Conservation (phyloP, 1,140 invertebrate genomes). For the Ceratitis capitata region DNA sequence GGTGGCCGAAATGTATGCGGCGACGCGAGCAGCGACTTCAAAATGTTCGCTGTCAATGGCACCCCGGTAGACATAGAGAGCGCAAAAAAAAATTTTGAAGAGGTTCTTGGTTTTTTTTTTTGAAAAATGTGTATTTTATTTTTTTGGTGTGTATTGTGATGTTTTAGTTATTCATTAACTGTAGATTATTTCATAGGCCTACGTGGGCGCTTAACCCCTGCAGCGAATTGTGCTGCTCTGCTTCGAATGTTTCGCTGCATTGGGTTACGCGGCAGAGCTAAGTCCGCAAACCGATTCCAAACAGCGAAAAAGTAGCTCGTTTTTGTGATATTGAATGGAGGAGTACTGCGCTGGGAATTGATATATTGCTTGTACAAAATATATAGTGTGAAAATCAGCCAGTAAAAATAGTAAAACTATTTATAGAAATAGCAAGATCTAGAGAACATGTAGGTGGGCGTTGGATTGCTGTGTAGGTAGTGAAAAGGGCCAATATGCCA, state of each 20-base stretch:
- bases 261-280: background rate
- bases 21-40: background rate
- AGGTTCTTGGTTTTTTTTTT: background rate
- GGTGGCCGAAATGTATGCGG: slow-evolving; percentile 6
- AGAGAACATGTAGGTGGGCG: no score
- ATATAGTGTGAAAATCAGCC: background rate
- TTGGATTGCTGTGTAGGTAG: no score
- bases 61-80: background rate
- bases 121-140: background rate
- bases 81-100: no score
- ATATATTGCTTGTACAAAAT: background rate
- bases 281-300: background rate
- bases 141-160: background rate
- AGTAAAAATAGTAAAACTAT: background rate
- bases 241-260: background rate
- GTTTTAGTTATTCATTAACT: background rate
- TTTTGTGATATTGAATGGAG: background rate
- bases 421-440: background rate
- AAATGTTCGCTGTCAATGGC: background rate
- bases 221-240: background rate
- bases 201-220: background rate
- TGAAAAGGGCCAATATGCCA: no score
- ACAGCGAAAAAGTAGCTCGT: background rate
- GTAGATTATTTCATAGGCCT: background rate
- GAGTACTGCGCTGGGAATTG: background rate